Base-by-base conservation (phyloP, 2,113 vertebrate genomes). In the Oncorhynchus kisutch region DNA sequence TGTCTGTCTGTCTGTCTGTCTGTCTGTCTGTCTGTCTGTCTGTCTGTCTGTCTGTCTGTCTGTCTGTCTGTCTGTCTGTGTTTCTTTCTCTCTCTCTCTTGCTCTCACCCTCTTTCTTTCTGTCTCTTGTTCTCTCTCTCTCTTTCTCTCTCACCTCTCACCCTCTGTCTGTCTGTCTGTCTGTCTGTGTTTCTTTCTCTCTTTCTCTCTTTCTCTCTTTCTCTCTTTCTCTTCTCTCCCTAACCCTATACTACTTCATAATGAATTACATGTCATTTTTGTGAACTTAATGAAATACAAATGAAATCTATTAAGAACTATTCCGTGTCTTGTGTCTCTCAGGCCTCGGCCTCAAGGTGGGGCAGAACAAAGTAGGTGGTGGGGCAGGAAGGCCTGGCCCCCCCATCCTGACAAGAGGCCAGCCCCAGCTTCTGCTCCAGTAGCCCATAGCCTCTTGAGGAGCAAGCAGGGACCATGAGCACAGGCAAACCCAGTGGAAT, bases 401-500 rank as follows among this genome's bases (percentile, higher is more conserved):
- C 34, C 39, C 39, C 39, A 45, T 45, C 39, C 39, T 45, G 39
- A 45, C 31, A 73, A 74, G n/a, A 62, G 79, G 67, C 70, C 71
- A 54, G 5, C 57, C 71, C 57, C 57, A 60, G 6, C 59, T 11
- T 24, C 20, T 9, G n/a, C 7, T 62, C 20, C 20, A 72, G 20
- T 51, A 70, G 14, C 51, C 25, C 77, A 5, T 34, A 68, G 31
- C 18, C 67, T 31, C 93, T 7, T 11, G 3, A 4, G 16, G n/a
- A 85, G 78, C 74, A 73, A n/a, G 87, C 90, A 13, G 89, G 72
- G 87, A 92, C 79, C 81, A 99, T 99, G 97, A 99, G 96, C 88
- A 89, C 95, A 87, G 92, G 96, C 22, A 99, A 98, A 75, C 90
- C 96, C 68, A 99, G 95, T 66, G 96, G 97, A 87, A 95, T 99